These are phyloP conservation scores for Leuctra nigra DNA, from an alignment of 2,888 invertebrate genomes.

Conservation along the genomic window DNA sequence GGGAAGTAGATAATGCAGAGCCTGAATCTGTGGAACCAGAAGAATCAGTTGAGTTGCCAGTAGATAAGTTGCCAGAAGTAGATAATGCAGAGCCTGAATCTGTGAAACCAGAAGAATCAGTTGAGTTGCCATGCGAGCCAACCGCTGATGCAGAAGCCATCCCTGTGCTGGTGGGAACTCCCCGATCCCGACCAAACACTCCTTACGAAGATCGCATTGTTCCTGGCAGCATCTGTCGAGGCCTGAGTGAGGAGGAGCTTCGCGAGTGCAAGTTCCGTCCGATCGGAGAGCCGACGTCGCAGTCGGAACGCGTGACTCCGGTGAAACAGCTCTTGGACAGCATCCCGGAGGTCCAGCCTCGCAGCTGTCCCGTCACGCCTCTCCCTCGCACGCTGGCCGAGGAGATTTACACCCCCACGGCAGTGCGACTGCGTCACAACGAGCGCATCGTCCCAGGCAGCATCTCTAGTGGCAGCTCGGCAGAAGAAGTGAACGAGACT, in stretches of 20 bases:
- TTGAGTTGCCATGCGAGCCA: background rate
- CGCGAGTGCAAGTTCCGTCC: background rate
- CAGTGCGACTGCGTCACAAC: constrained; percentile 1
- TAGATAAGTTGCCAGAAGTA: no score
- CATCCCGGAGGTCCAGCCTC: background rate
- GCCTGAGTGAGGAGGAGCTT: constrained; percentile 7
- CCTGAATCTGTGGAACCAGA: background rate
- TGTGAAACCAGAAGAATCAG: background rate
- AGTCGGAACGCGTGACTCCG: background rate
- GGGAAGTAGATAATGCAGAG: no score
- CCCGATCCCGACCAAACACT: background rate
- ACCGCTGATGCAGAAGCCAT: background rate
- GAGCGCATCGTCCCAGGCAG: constrained; percentile 20
- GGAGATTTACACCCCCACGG: background rate
- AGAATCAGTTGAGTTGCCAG: background rate
- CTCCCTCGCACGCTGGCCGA: background rate
- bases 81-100: background rate
- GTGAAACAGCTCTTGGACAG: background rate
- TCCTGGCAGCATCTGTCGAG: constrained; percentile 13
- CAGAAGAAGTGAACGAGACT: background rate
- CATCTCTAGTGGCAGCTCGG: background rate
- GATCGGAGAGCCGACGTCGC: background rate
- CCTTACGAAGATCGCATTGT: constrained; percentile 2
- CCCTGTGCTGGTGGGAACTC: background rate
- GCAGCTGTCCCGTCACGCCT: background rate